A percentile compares a stretch with the other conserved stretches of the same genome.
phyloP scores from a whole-genome alignment of 2,797 vertebrate genomes.

The Chanos chanos region DNA sequence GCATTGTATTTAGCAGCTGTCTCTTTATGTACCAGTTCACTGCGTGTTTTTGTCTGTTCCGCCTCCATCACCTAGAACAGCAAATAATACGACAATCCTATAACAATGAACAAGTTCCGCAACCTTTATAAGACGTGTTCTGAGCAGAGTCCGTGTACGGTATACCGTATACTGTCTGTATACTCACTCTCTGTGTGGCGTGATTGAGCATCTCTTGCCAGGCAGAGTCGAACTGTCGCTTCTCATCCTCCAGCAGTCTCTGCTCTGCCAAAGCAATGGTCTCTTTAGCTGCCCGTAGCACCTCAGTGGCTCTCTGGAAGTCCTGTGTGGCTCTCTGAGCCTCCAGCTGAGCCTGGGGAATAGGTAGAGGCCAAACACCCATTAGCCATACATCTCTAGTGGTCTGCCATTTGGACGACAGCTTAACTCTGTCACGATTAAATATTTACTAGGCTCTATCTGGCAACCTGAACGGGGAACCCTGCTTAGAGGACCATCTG shows the following conservation, averaged over 20 bases:
- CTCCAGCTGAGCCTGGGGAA: conserved; percentile 86
- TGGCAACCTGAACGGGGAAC: background rate
- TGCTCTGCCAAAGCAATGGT: conserved; percentile 93
- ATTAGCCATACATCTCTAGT: conserved; percentile 4
- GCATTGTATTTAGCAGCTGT: conserved; percentile 88
- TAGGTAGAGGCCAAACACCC: background rate
- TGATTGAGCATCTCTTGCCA: conserved; percentile 99
- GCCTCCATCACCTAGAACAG: conserved; percentile 91
- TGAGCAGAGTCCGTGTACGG: too few relatives aligned
- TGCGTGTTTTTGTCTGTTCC: conserved; percentile 87
- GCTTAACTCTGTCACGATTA: conserved; percentile 4
- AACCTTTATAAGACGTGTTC: too few relatives aligned
- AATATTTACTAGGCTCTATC: background rate
- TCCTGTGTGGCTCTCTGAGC: conserved; percentile 93
- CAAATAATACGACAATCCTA: conserved; percentile 29
- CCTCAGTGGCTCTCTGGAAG: conserved; percentile 92
- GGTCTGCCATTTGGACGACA: background rate
- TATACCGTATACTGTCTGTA: too few relatives aligned
- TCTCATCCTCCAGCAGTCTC: conserved; percentile 89
- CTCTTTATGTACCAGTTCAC: conserved; percentile 90
- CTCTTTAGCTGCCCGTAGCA: conserved; percentile 91
- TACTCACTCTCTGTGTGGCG: conserved; percentile 88
- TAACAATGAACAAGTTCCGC: too few relatives aligned
- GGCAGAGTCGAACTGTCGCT: conserved; percentile 91
- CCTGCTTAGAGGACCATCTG: conserved; percentile 16